Conservation (phyloP, 2,888 invertebrate species). For the Strigamia maritima region DNA sequence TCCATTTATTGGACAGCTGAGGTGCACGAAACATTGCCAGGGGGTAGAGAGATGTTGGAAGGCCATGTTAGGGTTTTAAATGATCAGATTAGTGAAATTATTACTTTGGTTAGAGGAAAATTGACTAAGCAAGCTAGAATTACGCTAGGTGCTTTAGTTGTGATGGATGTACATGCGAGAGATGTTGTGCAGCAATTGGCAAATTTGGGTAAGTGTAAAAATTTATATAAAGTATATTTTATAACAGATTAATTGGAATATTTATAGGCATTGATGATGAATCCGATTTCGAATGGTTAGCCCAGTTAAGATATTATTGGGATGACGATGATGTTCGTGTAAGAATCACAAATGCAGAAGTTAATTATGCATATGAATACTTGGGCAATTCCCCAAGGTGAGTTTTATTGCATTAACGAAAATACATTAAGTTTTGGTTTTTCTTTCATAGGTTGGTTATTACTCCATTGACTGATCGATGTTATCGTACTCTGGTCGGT, state of each 20-base stretch:
- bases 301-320: conserved; percentile 82
- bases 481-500: conserved; percentile 84
- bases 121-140: conserved; percentile 80
- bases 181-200: conserved; percentile 65
- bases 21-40: conserved; percentile 68
- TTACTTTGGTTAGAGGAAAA: conserved; percentile 75
- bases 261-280: neutral
- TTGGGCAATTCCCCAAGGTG: conserved; percentile 73
- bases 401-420: neutral
- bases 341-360: conserved; percentile 82
- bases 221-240: neutral
- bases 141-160: conserved; percentile 84
- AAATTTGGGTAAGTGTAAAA: neutral
- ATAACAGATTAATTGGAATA: neutral
- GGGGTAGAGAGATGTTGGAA: conserved; percentile 58
- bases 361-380: conserved; percentile 91
- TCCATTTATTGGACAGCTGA: conserved; percentile 81
- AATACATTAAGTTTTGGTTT: neutral
- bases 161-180: conserved; percentile 87
- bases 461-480: conserved; percentile 86
- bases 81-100: conserved; percentile 69
- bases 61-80: conserved; percentile 59
- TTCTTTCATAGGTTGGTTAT: conserved; percentile 64
- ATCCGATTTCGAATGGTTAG: conserved; percentile 87
- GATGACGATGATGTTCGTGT: conserved; percentile 61